Evolutionary conservation across 2,113 vertebrate genomes (phyloP).

Genomic region (Ptychochromis oligacanthus): DNA sequence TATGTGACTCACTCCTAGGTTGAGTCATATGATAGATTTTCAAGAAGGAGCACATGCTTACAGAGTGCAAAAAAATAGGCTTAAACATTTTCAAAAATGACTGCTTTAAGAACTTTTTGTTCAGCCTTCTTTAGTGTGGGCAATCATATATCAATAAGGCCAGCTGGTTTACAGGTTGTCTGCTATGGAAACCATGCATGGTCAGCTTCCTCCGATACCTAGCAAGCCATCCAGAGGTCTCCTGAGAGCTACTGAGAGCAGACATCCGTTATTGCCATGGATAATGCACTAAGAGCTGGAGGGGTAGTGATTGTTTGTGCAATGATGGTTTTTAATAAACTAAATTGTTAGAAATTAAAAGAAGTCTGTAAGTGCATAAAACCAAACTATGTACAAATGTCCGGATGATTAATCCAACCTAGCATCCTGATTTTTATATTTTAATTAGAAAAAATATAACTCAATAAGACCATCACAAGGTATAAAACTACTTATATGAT

Average conservation of each 20-base stretch:
- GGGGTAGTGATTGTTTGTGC: not conserved
- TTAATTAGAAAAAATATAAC: accelerated
- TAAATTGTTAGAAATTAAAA: not conserved
- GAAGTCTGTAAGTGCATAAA: not conserved
- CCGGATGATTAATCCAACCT: not conserved
- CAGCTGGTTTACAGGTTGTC: not conserved
- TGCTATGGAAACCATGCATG: not conserved
- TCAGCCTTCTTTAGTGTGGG: not conserved
- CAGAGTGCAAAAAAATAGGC: not conserved
- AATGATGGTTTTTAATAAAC: not conserved
- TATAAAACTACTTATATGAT: too few species aligned
- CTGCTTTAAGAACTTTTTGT: not conserved
- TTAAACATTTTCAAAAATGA: not conserved
- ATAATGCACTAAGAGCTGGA: conserved; percentile 40
- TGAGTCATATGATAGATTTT: not conserved
- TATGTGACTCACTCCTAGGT: conserved; percentile 1
- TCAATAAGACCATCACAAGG: not conserved
- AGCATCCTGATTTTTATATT: not conserved
- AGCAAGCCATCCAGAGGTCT: not conserved
- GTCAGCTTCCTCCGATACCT: conserved; percentile 19
- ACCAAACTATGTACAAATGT: not conserved
- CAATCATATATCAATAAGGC: not conserved
- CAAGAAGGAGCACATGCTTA: not conserved
- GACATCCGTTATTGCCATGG: conserved; percentile 58
- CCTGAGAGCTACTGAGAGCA: conserved; percentile 21